phyloP scores from a whole-genome alignment of 1,140 invertebrate species.

The Bombus waltoni region DNA sequence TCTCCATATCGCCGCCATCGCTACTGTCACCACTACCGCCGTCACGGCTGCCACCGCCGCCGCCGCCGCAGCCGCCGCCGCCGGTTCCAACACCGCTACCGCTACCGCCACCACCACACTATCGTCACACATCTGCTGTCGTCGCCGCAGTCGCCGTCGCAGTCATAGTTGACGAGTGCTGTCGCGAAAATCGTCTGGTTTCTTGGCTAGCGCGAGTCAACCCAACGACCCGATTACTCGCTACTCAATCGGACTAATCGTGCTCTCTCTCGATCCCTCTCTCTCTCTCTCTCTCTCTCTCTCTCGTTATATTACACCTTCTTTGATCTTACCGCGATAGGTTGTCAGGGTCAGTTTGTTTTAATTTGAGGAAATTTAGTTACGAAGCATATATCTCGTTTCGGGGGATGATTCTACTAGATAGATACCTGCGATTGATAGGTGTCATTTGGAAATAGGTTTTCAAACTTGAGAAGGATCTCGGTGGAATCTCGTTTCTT shows the following conservation, averaged over 20 bases:
- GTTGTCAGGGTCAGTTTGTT: neutral
- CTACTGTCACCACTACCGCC: neutral
- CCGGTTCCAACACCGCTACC: constrained; percentile 10
- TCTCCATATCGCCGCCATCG: constrained; percentile 23
- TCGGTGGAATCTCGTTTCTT: neutral
- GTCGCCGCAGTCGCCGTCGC: constrained; percentile 24
- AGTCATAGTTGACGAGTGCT: constrained; percentile 42
- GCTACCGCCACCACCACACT: neutral
- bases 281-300: neutral
- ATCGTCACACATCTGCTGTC: constrained; percentile 16
- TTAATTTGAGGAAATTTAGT: neutral
- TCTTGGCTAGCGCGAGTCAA: constrained; percentile 1
- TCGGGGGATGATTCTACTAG: neutral
- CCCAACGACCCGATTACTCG: neutral
- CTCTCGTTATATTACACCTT: neutral
- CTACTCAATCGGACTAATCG: constrained; percentile 5
- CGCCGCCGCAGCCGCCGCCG: neutral
- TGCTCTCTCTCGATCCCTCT: neutral
- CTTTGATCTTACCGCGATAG: no score
- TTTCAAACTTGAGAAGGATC: neutral
- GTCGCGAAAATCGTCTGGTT: constrained; percentile 46
- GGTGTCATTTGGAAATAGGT: neutral
- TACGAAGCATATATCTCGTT: neutral
- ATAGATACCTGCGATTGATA: neutral
- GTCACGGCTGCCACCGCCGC: constrained; percentile 17